Evolutionary conservation across 2,888 invertebrate genomes (phyloP).

Genomic region (Odontothrips loti): DNA sequence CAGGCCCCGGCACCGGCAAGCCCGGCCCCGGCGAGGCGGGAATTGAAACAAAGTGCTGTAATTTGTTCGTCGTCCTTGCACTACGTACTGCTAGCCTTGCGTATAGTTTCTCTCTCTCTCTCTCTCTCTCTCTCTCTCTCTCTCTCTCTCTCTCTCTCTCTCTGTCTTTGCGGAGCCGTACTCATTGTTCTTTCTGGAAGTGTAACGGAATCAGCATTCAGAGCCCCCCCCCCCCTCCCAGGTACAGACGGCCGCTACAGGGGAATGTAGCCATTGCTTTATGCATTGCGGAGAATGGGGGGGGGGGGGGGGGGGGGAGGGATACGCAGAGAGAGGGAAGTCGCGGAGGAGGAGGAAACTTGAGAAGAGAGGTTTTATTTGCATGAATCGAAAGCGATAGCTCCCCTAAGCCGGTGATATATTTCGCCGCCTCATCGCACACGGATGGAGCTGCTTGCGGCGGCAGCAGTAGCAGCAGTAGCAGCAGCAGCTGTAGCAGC

Average conservation of each 20-base stretch:
- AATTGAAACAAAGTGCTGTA: slow-evolving; percentile 25
- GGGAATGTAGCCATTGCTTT: too few relatives aligned
- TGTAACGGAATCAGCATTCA: background rate
- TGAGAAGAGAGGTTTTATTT: background rate
- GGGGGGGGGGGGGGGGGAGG: background rate
- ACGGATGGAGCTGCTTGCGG: background rate
- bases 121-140: background rate
- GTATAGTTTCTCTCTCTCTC: background rate
- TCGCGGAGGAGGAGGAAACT: background rate
- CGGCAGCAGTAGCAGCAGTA: background rate
- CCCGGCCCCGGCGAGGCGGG: background rate
- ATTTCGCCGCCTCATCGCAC: background rate
- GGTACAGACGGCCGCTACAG: background rate
- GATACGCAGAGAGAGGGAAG: too few relatives aligned
- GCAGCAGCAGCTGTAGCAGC: background rate
- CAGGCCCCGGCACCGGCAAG: background rate
- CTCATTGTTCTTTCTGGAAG: background rate
- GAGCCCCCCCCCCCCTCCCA: background rate
- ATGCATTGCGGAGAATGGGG: too few relatives aligned
- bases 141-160: background rate
- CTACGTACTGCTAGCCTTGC: background rate
- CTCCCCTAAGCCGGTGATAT: slow-evolving; percentile 4
- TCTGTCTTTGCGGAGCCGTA: background rate
- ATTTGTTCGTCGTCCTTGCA: background rate
- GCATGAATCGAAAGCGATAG: slow-evolving; percentile 16